phyloP scores from a whole-genome alignment of 2,113 vertebrate genomes.

The zebrafish (Danio rerio) region GRCz12tu NC_133193.1:39174001-39174500 shows the following conservation, averaged over 20 bases:
- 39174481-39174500: constrained; percentile 29
- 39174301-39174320: constrained; percentile 73
- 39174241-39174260: constrained; percentile 34
- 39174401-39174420: not conserved
- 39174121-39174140: constrained; percentile 22
- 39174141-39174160: constrained; percentile 11
- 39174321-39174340: constrained; percentile 76
- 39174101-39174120: constrained; percentile 51
- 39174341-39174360: constrained; percentile 56
- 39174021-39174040: constrained; percentile 55
- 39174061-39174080: constrained; percentile 63
- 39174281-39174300: constrained; percentile 66
- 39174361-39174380: not conserved
- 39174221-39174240: not conserved
- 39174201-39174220: not conserved
- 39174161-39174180: constrained; percentile 30
- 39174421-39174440: not conserved
- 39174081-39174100: constrained; percentile 60
- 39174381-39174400: constrained; percentile 27
- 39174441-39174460: not conserved
- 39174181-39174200: constrained; percentile 38
- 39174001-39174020: constrained; percentile 24
- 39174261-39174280: constrained; percentile 60
- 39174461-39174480: not conserved
- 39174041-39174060: constrained; percentile 56